These are phyloP conservation scores for Latrodectus hesperus DNA, from an alignment of 2,888 invertebrate species.

Conservation along the genomic window DNA sequence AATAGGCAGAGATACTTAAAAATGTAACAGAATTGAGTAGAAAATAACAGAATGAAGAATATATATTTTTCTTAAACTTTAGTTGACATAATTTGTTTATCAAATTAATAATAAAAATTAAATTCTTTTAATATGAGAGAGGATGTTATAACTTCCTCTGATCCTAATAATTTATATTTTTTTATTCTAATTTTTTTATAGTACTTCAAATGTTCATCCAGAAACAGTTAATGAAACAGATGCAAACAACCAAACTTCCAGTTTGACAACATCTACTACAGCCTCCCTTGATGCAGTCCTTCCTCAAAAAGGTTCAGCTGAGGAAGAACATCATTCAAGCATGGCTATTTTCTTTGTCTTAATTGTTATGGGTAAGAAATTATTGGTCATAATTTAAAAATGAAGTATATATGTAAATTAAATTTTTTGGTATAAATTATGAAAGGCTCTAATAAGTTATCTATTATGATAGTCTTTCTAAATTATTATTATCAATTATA, in stretches of 20 bases:
- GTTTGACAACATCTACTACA: conserved; percentile 71
- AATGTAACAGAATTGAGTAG: too few relatives aligned
- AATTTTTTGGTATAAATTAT: too few relatives aligned
- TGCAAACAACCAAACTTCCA: conserved; percentile 56
- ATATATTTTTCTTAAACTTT: too few relatives aligned
- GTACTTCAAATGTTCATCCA: conserved; percentile 34
- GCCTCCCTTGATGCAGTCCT: conserved; percentile 75
- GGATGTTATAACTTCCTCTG: background rate
- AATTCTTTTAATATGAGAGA: background rate
- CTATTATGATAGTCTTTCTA: too few relatives aligned
- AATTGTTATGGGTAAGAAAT: conserved; percentile 83
- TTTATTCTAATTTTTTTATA: background rate
- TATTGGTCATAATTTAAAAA: too few relatives aligned
- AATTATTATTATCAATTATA: too few relatives aligned
- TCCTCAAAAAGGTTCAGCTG: conserved; percentile 91
- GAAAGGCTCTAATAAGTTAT: too few relatives aligned
- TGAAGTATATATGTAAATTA: too few relatives aligned
- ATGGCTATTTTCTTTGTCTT: conserved; percentile 98
- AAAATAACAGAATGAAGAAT: too few relatives aligned
- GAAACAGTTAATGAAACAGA: conserved; percentile 48
- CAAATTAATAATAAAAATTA: background rate
- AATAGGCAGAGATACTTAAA: too few relatives aligned
- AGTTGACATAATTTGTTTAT: background rate
- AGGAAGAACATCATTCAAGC: conserved; percentile 96
- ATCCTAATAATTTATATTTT: background rate